Evolutionary conservation across 2,113 vertebrate genomes (phyloP).

Genomic region (Bufo bufo): DNA sequence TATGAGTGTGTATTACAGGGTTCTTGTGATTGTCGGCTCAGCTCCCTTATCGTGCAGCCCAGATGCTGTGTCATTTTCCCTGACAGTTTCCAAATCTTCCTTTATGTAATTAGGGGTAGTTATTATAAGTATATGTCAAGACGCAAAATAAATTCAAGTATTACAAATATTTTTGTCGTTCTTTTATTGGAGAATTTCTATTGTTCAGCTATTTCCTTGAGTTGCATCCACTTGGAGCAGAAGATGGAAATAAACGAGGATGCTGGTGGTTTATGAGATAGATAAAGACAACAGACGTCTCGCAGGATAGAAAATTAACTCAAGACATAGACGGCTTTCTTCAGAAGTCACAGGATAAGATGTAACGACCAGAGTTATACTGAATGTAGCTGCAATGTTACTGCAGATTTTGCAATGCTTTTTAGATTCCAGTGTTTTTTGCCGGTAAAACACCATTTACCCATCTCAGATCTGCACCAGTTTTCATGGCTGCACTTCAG

Average conservation of each 20-base stretch:
- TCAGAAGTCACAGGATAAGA: too few relatives aligned
- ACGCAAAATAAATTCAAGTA: not conserved
- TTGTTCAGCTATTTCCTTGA: not conserved
- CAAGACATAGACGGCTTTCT: too few relatives aligned
- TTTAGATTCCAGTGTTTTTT: too few relatives aligned
- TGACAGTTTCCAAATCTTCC: conserved; percentile 12
- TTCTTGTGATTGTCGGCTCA: not conserved
- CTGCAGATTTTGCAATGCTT: too few relatives aligned
- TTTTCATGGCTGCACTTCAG: too few relatives aligned
- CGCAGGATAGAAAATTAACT: too few relatives aligned
- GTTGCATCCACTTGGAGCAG: not conserved
- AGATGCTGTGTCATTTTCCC: conserved; percentile 6
- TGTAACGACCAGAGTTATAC: too few relatives aligned
- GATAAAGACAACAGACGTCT: not conserved
- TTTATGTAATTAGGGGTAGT: conserved; percentile 4
- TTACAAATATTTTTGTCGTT: not conserved
- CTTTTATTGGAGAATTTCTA: not conserved
- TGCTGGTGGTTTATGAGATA: too few relatives aligned
- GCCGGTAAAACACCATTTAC: too few relatives aligned
- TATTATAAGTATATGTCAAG: not conserved
- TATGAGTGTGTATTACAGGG: not conserved
- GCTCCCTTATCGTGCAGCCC: not conserved
- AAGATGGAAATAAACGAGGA: not conserved
- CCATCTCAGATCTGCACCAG: too few relatives aligned
- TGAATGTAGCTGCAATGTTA: too few relatives aligned